Percentiles rank a stretch among this genome's conserved stretches.
These are phyloP conservation scores for Caenorhabditis tropicalis DNA, from an alignment of 1,140 invertebrate species.

Conservation along the genomic window DNA sequence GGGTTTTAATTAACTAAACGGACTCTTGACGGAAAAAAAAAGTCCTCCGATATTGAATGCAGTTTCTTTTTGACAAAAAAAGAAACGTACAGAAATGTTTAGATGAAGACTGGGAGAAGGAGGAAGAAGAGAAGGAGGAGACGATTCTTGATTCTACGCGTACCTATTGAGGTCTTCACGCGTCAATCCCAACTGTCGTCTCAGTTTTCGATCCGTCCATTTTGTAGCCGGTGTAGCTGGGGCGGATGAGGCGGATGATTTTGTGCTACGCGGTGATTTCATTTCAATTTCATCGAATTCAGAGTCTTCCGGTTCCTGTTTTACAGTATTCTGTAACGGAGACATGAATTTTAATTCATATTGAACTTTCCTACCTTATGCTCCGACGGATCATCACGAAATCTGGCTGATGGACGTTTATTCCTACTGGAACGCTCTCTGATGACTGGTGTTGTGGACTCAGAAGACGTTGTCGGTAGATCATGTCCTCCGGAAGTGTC, in stretches of 20 bases:
- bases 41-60: background rate
- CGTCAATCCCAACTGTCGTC: conserved; percentile 32
- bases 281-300: background rate
- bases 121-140: background rate
- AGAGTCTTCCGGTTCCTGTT: background rate
- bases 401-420: background rate
- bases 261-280: background rate
- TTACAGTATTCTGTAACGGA: background rate
- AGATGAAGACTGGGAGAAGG: background rate
- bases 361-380: too few relatives aligned
- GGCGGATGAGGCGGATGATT: background rate
- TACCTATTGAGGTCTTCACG: conserved; percentile 44
- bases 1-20: background rate
- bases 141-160: background rate
- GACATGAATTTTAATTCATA: background rate
- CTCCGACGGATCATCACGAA: background rate
- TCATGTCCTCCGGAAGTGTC: conserved; percentile 8
- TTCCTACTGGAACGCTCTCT: background rate
- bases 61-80: too few relatives aligned
- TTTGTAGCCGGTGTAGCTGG: background rate
- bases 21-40: background rate
- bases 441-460: background rate
- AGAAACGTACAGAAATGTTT: background rate
- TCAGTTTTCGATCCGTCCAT: conserved; percentile 23
- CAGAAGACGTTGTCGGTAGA: background rate